Evolutionary conservation across 2,797 vertebrate species (phyloP).

Genomic region (Gadopsis bispinosus): DNA sequence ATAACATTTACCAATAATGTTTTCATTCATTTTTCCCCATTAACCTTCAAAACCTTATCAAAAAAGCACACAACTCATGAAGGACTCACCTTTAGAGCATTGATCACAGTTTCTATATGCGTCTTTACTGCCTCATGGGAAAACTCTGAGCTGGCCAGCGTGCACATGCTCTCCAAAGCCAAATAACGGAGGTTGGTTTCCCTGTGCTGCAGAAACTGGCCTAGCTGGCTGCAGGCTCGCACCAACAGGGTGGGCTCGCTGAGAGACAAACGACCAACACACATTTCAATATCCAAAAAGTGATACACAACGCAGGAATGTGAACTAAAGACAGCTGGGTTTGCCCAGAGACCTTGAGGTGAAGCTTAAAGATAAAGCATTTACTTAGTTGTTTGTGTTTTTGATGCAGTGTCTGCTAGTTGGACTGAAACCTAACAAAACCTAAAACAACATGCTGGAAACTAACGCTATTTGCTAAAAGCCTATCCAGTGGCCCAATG

Average conservation of each 20-base stretch:
- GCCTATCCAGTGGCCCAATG: not conserved
- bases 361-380: not conserved
- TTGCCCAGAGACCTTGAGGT: not conserved
- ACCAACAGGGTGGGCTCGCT: slow-evolving; percentile 93
- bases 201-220: slow-evolving; percentile 93
- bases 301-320: not conserved
- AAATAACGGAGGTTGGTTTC: slow-evolving; percentile 93
- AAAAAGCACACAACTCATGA: not conserved
- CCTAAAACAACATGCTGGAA: not conserved
- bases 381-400: not conserved
- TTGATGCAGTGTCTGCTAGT: not conserved
- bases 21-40: not conserved
- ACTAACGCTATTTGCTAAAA: not conserved
- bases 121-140: slow-evolving; percentile 94
- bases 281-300: not conserved
- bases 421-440: not conserved
- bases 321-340: not conserved
- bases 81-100: slow-evolving; percentile 87
- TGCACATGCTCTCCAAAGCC: slow-evolving; percentile 94
- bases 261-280: not conserved
- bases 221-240: slow-evolving; percentile 92
- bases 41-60: not conserved
- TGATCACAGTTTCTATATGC: slow-evolving; percentile 92
- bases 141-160: slow-evolving; percentile 92
- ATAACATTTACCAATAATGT: too few species aligned